phyloP scores from a whole-genome alignment of 2,797 vertebrate genomes.

The Aldrovandia affinis region DNA sequence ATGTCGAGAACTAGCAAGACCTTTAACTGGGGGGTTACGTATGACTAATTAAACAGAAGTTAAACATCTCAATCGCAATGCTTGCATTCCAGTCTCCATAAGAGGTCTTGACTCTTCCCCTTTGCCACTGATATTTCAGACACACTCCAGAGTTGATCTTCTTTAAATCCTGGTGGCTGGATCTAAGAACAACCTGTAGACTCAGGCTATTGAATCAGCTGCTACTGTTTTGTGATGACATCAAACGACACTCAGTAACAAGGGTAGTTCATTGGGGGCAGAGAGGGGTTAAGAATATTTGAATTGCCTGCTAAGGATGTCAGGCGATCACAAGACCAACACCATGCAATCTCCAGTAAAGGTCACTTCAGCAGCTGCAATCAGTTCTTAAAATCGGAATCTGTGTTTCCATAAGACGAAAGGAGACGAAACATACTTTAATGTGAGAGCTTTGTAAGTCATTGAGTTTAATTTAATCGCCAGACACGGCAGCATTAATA shows the following conservation, averaged over 20 bases:
- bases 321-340: neutral
- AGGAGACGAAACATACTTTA: no score
- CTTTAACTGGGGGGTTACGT: no score
- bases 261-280: no score
- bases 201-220: neutral
- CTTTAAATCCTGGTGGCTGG: neutral
- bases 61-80: neutral
- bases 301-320: neutral
- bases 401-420: no score
- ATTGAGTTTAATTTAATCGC: neutral
- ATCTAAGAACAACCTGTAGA: neutral
- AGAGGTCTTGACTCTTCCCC: neutral
- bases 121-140: neutral
- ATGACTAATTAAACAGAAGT: conserved; percentile 2
- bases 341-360: neutral
- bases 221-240: neutral
- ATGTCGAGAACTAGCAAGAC: no score
- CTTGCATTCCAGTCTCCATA: neutral
- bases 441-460: neutral
- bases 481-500: neutral
- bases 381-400: neutral
- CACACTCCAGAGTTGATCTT: neutral
- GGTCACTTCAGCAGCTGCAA: neutral
- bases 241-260: neutral
- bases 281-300: neutral